phyloP scores from a whole-genome alignment of 2,888 invertebrate species.

The Nomada flava region DNA sequence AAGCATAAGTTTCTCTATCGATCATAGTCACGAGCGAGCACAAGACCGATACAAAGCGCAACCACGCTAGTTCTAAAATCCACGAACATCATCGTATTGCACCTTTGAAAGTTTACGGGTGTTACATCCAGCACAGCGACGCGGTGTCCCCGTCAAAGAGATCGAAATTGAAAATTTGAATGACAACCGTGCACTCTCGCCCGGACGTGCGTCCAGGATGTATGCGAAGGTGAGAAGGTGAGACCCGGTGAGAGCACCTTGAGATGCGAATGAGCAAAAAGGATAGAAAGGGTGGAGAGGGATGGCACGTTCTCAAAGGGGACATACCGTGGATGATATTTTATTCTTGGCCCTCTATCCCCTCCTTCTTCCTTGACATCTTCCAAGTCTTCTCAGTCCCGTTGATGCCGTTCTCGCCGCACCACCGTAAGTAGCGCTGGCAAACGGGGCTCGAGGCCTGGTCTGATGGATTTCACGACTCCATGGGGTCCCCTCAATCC shows the following conservation, averaged over 20 bases:
- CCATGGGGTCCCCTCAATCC: constrained; percentile 81
- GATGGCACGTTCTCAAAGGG: constrained; percentile 76
- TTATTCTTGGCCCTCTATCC: constrained; percentile 76
- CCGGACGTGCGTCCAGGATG: constrained; percentile 52
- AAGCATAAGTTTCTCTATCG: background rate
- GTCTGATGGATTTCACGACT: constrained; percentile 83
- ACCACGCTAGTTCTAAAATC: background rate
- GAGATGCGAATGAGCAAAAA: constrained; percentile 54
- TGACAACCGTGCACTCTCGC: constrained; percentile 64
- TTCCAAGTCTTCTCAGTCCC: constrained; percentile 70
- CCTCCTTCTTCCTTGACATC: constrained; percentile 56
- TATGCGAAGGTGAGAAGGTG: constrained; percentile 47
- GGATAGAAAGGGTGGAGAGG: constrained; percentile 58
- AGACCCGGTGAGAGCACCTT: constrained; percentile 42
- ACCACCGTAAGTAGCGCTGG: constrained; percentile 77
- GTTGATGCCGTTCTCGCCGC: constrained; percentile 76
- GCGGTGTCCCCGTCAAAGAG: constrained; percentile 51
- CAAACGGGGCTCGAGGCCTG: constrained; percentile 77
- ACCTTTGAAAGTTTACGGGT: constrained; percentile 20
- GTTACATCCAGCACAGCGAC: constrained; percentile 7
- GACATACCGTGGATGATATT: constrained; percentile 80
- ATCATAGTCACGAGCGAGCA: too few species aligned
- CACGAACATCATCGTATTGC: background rate
- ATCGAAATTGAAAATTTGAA: constrained; percentile 66
- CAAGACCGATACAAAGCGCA: background rate